Evolutionary conservation across 2,797 vertebrate genomes (phyloP).

Genomic region (Emys orbicularis): DNA sequence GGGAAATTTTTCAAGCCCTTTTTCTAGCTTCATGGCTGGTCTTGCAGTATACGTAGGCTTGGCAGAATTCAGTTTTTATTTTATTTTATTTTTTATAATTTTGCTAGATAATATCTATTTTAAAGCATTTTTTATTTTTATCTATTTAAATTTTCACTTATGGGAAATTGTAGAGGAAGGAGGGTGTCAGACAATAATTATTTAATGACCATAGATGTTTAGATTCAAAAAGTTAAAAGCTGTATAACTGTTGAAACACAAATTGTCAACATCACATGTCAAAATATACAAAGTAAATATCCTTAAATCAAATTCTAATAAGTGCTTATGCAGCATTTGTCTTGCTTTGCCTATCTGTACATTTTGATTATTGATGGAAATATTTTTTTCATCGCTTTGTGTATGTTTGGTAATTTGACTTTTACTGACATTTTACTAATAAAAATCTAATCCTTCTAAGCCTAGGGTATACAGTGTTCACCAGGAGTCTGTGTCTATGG

Average conservation of each 20-base stretch:
- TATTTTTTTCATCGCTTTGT: too few relatives aligned
- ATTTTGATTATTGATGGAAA: neutral
- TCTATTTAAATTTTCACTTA: neutral
- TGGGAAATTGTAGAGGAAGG: neutral
- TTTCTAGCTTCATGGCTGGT: neutral
- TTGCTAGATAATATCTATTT: neutral
- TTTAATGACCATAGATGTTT: neutral
- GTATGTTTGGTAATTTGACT: neutral
- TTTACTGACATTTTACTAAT: neutral
- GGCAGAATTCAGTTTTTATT: neutral
- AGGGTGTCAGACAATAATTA: neutral
- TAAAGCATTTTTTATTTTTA: neutral
- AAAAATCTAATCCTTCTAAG: neutral
- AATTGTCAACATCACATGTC: neutral
- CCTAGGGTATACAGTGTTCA: neutral
- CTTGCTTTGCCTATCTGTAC: neutral
- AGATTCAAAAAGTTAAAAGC: neutral
- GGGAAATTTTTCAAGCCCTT: neutral
- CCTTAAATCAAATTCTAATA: neutral
- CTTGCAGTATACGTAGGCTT: neutral
- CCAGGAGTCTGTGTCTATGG: neutral
- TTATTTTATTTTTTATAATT: neutral
- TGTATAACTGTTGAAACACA: neutral
- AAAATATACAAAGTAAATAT: neutral
- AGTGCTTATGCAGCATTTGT: neutral